Base-by-base conservation (phyloP, 2,113 vertebrate species). In the Cebus imitator region DNA sequence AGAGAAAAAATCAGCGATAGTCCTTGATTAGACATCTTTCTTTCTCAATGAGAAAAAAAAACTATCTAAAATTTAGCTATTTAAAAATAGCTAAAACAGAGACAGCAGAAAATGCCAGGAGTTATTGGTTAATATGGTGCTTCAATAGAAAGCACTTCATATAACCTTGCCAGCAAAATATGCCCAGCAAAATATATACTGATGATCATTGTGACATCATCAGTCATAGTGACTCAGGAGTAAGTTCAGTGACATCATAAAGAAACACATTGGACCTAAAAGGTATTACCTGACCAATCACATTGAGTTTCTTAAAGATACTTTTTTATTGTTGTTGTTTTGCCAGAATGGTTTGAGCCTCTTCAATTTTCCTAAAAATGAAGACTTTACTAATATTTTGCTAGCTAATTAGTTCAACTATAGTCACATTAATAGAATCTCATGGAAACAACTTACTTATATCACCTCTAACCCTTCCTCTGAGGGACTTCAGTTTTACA, bases 201-300 rank as follows among this genome's bases (percentile, higher is more conserved):
- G 45, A 48, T 30, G 20, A n/a, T 6, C 68, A 95, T 37, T 97
- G 64, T 97, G 27, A 96, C 83, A 91, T 95, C 78, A 57, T 79
- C 40, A 93, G 90, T 14, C 92, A 90, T 43, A 83, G 85, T 93
- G 95, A 95, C 58, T 90, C 61, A 87, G 32, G 86, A 57, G 40
- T 72, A 61, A 83, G 48, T 37, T 87, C 40, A 61, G 75, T 98
- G 97, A 98, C 73, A 78, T 98, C 98, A 97, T 79, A 96, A 94
- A 93, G 80, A 95, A 66, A 37, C 58, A 48, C 73, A 21, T 3
- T 82, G 55, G 37, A 72, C 50, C 72, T 35, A 80, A 87, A 91
- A 94, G 52, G 35, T 83, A 25, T 73, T 73, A 93, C 21, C 57
- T 86, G 85, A 68, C 89, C 35, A 78, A 79, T 92, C 55, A 84